Evolutionary conservation across 2,797 vertebrate genomes (phyloP), one percentile per base, ranked within the genome.

Genomic region (Setipinna tenuifilis): DNA sequence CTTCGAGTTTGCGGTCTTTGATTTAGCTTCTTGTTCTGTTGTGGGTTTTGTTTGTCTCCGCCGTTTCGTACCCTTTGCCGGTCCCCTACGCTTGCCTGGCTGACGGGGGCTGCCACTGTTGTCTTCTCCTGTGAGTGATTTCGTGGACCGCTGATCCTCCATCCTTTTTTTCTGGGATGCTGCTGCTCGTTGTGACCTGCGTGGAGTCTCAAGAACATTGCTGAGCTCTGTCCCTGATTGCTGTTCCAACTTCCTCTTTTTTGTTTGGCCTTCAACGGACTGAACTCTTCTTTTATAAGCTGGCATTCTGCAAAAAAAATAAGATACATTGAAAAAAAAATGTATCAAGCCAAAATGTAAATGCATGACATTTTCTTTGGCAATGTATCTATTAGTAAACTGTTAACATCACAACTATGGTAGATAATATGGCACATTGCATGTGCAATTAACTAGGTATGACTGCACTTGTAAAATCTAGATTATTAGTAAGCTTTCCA

Each of bases 201-300:
- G 91, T n/a, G 93, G 91, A 78, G 83, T 82, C 58, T 71, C 85
- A 82, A 89, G 35, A 78, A 65, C 28, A 88, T 91, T 87, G 92
- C 31, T 41, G 87, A 6, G 16, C 31, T 78, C 81, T 71, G 88
- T 89, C 0, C 61, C 91, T 78, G 84, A 82, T 81, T 92, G 94
- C 28, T 93, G 92, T 54, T 95, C 95, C 90, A 94, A 75, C 88
- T 88, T 95, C 85, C 90, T 94, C 87, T 93, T 93, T 88, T 95
- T 95, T 61, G 92, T 71, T 86, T 94, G 93, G 23, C 93, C 85
- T 19, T 96, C 95, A 44, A 89, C 88, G 83, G 94, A 91, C 61
- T 87, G 86, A 25, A 90, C 88, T 91, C 90, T 94, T 94, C 94
- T 94, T 93, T 96, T 95, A 86, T 93, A 91, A 83, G 94, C 94